Base-by-base conservation (phyloP, 2,113 vertebrate species). In the Morone chrysops region DNA sequence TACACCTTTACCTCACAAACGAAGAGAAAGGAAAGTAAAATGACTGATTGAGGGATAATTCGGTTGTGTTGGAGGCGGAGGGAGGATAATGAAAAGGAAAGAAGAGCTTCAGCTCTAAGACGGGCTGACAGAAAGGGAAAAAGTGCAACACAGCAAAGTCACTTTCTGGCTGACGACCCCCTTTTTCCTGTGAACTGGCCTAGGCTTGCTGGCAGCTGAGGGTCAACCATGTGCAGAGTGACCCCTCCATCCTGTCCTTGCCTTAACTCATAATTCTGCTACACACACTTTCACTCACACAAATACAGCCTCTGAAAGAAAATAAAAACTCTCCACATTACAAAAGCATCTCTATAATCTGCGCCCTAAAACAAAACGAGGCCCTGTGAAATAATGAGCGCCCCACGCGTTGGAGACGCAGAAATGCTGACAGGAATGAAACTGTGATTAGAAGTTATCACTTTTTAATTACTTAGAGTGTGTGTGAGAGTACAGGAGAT, bases 171-270 rank as follows among this genome's bases (percentile, higher is more conserved):
- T 17, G 47, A 8, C 25, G 45, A 84, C 72, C 86, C 38, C 75
- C 5, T 10, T 57, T 31, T 91, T 94, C 92, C 93, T 93, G 86
- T 85, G 65, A 69, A 25, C 38, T 36, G 77, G 63, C 69, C 78
- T 72, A 70, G 75, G 78, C 25, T 59, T 5, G 56, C 43, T 10
- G 22, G 82, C 41, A 62, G 4, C 62, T 6, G 13, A 17, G 82
- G 92, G 90, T 95, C 90, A 83, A 13, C 75, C 92, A 92, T 94
- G 89, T 95, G 94, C 87, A 53, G 17, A 7, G 18, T 86, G 91
- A 95, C 93, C 94, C 81, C 84, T 22, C 62, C 85, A 83, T 92
- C 92, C 94, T 93, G 86, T 82, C 90, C 54, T 56, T 56, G 80
- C 56, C 47, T 31, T 20, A 56, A 45, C 31, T 47, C 40, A 57